Percentiles rank a stretch among this genome's conserved stretches.
phyloP scores from a whole-genome alignment of 2,888 invertebrate species.

The Shargacucullia verbasci region DNA sequence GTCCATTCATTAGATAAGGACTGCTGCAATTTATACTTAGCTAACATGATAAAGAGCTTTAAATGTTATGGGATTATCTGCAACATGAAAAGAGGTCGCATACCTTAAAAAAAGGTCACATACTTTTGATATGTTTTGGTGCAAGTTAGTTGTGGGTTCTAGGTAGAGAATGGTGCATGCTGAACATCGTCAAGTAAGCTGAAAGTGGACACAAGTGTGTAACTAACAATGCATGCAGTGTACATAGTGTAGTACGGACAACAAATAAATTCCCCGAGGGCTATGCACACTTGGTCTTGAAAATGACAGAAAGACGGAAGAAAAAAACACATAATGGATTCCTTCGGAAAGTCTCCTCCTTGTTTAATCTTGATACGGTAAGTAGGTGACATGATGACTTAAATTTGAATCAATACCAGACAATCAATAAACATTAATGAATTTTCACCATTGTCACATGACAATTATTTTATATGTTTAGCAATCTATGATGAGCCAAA shows the following conservation, averaged over 20 bases:
- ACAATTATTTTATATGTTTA: slow-evolving; percentile 13
- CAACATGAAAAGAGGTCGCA: slow-evolving; percentile 73
- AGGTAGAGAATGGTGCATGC: slow-evolving; percentile 89
- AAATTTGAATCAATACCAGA: slow-evolving; percentile 42
- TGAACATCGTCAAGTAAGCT: slow-evolving; percentile 81
- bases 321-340: slow-evolving; percentile 91
- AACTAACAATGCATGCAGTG: slow-evolving; percentile 89
- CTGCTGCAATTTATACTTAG: slow-evolving; percentile 77
- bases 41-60: slow-evolving; percentile 84
- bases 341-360: slow-evolving; percentile 96
- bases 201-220: slow-evolving; percentile 86
- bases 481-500: slow-evolving; percentile 15
- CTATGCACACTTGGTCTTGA: slow-evolving; percentile 83
- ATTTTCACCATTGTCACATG: slow-evolving; percentile 58
- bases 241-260: slow-evolving; percentile 86
- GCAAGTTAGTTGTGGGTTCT: slow-evolving; percentile 88
- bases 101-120: slow-evolving; percentile 70
- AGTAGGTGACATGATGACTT: slow-evolving; percentile 78
- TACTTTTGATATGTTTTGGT: slow-evolving; percentile 81
- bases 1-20: slow-evolving; percentile 83
- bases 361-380: slow-evolving; percentile 96
- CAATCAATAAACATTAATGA: slow-evolving; percentile 34
- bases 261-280: slow-evolving; percentile 74
- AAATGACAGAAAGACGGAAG: slow-evolving; percentile 89
- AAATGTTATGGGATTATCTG: slow-evolving; percentile 72